These are phyloP conservation scores for Phymastichus coffea DNA, from an alignment of 1,140 invertebrate species.

Conservation along the genomic window DNA sequence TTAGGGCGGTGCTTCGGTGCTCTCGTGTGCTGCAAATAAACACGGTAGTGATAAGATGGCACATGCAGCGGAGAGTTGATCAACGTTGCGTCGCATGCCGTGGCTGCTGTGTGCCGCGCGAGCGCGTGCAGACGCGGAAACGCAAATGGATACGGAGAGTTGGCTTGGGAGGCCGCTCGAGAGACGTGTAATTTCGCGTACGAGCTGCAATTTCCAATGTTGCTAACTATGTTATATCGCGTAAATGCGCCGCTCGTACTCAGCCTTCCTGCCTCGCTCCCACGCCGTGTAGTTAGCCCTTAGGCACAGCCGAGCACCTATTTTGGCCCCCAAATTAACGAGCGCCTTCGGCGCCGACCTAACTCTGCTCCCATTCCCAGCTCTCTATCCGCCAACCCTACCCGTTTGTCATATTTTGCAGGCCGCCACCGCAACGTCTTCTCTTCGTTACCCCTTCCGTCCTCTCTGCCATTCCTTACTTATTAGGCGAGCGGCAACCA, in stretches of 20 bases:
- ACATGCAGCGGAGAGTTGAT: too few species aligned
- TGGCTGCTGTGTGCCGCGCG: not conserved
- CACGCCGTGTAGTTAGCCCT: not conserved
- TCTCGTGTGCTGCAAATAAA: too few species aligned
- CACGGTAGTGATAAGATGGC: too few species aligned
- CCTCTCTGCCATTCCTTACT: conserved; percentile 1
- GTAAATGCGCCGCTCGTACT: conserved; percentile 22
- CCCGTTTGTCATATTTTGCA: conserved; percentile 5
- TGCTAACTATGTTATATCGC: conserved; percentile 40
- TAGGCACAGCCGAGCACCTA: not conserved
- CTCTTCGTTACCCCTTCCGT: not conserved
- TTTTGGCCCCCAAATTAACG: conserved; percentile 5
- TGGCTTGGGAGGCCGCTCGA: not conserved
- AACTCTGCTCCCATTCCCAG: conserved; percentile 8
- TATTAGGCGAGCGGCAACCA: too few species aligned
- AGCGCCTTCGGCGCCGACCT: not conserved
- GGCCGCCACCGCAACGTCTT: not conserved
- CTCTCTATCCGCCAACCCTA: not conserved
- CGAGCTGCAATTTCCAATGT: conserved; percentile 42
- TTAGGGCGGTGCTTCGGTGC: too few species aligned
- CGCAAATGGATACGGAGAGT: conserved; percentile 31
- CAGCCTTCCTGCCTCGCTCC: conserved; percentile 1
- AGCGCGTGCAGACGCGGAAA: conserved; percentile 14
- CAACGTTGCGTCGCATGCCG: too few species aligned
- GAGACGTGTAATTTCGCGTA: conserved; percentile 38